A percentile compares a stretch with the other conserved stretches of the same genome.
Conservation (phyloP, 2,888 invertebrate genomes). For the Scaptomyza cyrtandrae region DNA sequence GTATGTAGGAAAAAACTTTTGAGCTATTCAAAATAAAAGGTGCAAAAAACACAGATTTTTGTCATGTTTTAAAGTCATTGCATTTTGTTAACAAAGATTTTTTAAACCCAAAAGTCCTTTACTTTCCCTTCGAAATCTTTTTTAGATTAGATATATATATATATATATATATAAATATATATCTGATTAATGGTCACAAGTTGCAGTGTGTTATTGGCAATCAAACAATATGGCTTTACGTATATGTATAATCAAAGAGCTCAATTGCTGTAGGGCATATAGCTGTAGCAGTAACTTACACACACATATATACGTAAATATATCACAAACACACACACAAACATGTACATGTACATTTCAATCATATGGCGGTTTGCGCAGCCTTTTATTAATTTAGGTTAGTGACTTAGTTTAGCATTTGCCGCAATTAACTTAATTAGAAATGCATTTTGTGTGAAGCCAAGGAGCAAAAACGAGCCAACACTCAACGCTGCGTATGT, state of each 20-base stretch:
- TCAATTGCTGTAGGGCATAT: slow-evolving; percentile 23
- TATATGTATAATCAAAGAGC: background rate
- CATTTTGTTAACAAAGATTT: too few species aligned
- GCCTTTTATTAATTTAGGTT: slow-evolving; percentile 77
- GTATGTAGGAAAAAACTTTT: too few species aligned
- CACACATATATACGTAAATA: too few species aligned
- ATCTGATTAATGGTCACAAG: too few species aligned
- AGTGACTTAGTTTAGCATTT: slow-evolving; percentile 79
- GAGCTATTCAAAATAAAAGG: too few species aligned
- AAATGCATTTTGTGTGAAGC: slow-evolving; percentile 71
- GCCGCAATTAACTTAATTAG: slow-evolving; percentile 82
- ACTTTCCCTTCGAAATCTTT: too few species aligned
- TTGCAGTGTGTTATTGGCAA: background rate
- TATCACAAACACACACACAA: slow-evolving; percentile 22
- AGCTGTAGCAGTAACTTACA: background rate
- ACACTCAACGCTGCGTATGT: slow-evolving; percentile 22
- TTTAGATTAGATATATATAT: too few species aligned
- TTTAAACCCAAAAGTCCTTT: too few species aligned
- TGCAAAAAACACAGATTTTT: too few species aligned
- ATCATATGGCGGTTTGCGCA: slow-evolving; percentile 34
- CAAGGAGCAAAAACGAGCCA: slow-evolving; percentile 38
- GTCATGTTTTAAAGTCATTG: too few species aligned
- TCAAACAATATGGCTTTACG: background rate
- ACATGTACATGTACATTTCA: slow-evolving; percentile 11
- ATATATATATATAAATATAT: too few species aligned